A percentile compares a stretch with the other conserved stretches of the same genome.
phyloP scores from a whole-genome alignment of 2,113 vertebrate genomes.

The Motacilla tschutschensis region DNA sequence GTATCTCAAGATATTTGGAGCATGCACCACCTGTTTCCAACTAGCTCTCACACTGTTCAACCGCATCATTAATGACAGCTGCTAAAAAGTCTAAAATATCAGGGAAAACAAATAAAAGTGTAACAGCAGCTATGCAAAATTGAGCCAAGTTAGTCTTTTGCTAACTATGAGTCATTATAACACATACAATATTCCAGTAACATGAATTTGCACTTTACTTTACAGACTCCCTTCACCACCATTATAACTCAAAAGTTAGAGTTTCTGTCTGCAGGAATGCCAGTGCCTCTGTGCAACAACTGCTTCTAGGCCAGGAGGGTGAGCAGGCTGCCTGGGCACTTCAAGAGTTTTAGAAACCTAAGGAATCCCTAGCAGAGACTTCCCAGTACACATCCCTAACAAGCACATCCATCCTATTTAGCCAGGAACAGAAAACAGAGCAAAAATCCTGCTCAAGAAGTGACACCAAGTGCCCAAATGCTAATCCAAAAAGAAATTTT shows the following conservation, averaged over 20 bases:
- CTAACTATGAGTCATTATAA: background rate
- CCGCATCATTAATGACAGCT: conserved; percentile 73
- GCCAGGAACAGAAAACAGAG: background rate
- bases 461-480: background rate
- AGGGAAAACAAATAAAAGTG: conserved; percentile 33
- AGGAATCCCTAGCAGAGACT: background rate
- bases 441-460: background rate
- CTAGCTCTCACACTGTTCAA: conserved; percentile 65
- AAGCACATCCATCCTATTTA: background rate
- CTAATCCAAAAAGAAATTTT: background rate
- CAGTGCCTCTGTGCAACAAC: background rate
- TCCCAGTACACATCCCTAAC: background rate
- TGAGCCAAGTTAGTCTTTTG: conserved; percentile 4
- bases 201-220: background rate
- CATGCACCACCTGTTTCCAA: conserved; percentile 71
- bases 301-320: background rate
- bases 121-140: background rate
- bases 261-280: background rate
- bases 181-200: background rate
- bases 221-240: background rate
- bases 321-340: background rate
- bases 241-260: background rate
- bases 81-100: conserved; percentile 62
- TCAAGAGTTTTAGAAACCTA: background rate
- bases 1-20: conserved; percentile 56